phyloP scores from a whole-genome alignment of 2,113 vertebrate genomes.

The Neofelis nebulosa region DNA sequence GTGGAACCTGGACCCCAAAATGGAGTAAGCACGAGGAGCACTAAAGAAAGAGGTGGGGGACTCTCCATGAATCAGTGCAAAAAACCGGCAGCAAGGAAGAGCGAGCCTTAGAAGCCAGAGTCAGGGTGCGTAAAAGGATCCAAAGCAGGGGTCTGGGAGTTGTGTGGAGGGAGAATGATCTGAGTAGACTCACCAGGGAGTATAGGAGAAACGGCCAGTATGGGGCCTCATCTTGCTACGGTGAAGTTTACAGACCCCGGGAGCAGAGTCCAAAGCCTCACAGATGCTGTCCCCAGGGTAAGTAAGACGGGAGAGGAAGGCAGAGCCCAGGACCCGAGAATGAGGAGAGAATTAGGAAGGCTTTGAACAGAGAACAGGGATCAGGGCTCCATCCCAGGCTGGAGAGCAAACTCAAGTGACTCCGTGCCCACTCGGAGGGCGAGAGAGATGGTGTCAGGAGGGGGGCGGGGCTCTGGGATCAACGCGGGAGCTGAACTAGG shows the following conservation, averaged over 20 bases:
- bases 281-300: neutral
- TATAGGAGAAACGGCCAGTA: fast-evolving
- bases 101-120: neutral
- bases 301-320: neutral
- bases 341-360: neutral
- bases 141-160: neutral
- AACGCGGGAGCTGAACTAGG: neutral
- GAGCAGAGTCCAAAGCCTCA: neutral
- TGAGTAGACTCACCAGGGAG: fast-evolving
- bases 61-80: neutral
- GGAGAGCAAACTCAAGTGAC: neutral
- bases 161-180: neutral
- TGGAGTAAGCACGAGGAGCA: neutral
- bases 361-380: neutral
- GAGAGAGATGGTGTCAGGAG: neutral
- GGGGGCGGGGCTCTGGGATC: slow-evolving; percentile 37
- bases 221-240: neutral
- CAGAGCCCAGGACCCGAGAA: neutral
- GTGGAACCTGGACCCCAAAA: neutral
- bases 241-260: neutral
- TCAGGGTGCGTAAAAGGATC: neutral
- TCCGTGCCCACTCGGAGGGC: neutral
- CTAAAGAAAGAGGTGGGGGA: neutral
- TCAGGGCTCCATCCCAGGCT: neutral
- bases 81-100: neutral